Evolutionary conservation across 2,113 vertebrate genomes (phyloP), one percentile per base, ranked within the genome.

Genomic region (Columba livia): DNA sequence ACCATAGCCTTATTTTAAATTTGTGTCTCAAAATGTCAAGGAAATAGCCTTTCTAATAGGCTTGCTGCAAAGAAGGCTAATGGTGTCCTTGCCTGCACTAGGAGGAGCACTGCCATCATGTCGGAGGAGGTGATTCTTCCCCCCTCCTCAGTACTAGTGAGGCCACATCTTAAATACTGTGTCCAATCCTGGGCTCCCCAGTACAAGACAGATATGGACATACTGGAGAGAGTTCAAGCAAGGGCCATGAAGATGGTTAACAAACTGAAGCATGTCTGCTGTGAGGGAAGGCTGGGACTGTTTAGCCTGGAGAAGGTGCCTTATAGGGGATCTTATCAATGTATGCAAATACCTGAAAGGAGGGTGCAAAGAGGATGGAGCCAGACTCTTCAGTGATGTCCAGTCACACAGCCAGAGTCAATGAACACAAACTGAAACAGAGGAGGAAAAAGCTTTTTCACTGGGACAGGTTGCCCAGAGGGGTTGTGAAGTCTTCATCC

Each of bases 151-250:
- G 53, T 40, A 26, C 25, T 29, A 20, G 5, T 34, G 38, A 79
- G 56, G 11, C 21, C 32, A 36, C 13, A 11, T 6, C 21, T 24
- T 13, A 7, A 10, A 2, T 57, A 8, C 7, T 66, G 61, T 42
- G 44, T 18, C 62, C 47, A 6, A 7, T 48, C 15, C 53, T 31
- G 34, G 47, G 16, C 17, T 87, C 12, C 7, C 25, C 12, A 31
- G 11, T 4, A 9, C 3, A 4, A 65, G 15, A 60, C 13, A 71
- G 15, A 25, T 14, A 18, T 1, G 7, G 26, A 5, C 3, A 4
- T 60, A 10, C 26, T 48, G 26, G 36, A 44, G 36, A 44, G 25
- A 26, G 10, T 12, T 23, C 42, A 48, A 24, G 12, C 65, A 48
- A 77, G 25, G 36, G 12, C 4, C 12, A 4, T 7, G 9, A 2